Evolutionary conservation across 1,140 invertebrate species (phyloP).

Genomic region (Mylabris phalerata): DNA sequence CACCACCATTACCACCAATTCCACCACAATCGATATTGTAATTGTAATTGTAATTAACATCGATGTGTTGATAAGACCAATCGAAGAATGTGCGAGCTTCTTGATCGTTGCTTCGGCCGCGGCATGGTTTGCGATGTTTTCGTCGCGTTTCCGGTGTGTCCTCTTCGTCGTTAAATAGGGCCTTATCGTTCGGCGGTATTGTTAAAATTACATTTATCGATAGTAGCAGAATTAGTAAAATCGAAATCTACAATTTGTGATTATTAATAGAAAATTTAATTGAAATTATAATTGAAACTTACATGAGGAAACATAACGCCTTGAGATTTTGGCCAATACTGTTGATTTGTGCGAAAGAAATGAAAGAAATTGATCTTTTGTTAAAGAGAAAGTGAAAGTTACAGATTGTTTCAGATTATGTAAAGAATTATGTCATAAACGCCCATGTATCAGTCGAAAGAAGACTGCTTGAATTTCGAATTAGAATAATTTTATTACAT

Average conservation of each 20-base stretch:
- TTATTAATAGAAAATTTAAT: not conserved
- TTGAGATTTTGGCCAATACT: too few species aligned
- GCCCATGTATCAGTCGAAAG: too few species aligned
- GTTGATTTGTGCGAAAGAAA: too few species aligned
- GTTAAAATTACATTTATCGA: not conserved
- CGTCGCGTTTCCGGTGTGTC: not conserved
- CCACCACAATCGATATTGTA: conserved; percentile 14
- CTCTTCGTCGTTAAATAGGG: not conserved
- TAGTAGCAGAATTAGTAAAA: not conserved
- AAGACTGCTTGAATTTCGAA: too few species aligned
- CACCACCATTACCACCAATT: not conserved
- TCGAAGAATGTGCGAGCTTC: conserved; percentile 12
- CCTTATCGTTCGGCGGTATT: conserved; percentile 3
- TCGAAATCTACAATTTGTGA: not conserved
- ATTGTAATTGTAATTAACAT: conserved; percentile 15
- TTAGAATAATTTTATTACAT: too few species aligned
- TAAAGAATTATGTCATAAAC: too few species aligned
- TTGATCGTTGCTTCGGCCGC: not conserved
- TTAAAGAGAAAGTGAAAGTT: too few species aligned
- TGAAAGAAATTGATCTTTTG: too few species aligned
- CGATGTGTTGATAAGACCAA: conserved; percentile 4
- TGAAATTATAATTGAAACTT: not conserved
- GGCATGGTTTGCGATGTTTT: conserved; percentile 4
- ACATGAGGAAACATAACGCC: not conserved
- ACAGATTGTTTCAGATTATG: too few species aligned